Evolutionary conservation across 2,888 invertebrate genomes (phyloP).

Genomic region (Drosophila subsilvestris): DNA sequence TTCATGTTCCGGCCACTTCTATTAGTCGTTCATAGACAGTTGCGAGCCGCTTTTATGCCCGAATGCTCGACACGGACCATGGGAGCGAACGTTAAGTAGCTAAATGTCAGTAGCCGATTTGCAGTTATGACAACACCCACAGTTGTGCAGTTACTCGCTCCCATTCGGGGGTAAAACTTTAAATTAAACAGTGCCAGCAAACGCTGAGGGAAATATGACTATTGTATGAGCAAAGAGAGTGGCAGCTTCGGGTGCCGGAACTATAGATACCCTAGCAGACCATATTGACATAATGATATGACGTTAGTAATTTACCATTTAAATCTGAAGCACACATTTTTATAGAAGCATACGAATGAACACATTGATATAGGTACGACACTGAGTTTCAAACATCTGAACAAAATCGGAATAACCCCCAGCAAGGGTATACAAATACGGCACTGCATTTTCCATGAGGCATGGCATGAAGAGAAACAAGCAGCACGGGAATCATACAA

Average conservation of each 20-base stretch:
- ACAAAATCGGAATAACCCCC: not conserved
- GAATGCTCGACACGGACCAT: conserved; percentile 15
- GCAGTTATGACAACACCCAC: conserved; percentile 51
- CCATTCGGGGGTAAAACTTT: conserved; percentile 41
- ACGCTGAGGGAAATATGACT: not conserved
- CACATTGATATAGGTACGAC: no score
- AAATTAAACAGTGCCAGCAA: conserved; percentile 49
- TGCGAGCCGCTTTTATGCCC: conserved; percentile 47
- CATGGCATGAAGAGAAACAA: conserved; percentile 24
- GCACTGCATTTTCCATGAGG: conserved; percentile 30
- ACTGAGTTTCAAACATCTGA: not conserved
- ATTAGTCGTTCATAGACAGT: conserved; percentile 37
- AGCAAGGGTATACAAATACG: conserved; percentile 44
- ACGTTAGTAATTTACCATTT: no score
- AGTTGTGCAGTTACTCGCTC: not conserved
- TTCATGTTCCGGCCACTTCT: not conserved
- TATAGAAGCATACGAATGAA: no score
- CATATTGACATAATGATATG: no score
- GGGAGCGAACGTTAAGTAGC: conserved; percentile 36
- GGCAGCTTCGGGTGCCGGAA: not conserved
- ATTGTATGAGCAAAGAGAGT: not conserved
- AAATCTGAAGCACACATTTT: no score
- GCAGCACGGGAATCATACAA: conserved; percentile 38
- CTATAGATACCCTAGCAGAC: not conserved
- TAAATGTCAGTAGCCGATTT: conserved; percentile 68